A percentile compares a stretch with the other conserved stretches of the same genome.
Conservation (phyloP, 2,797 vertebrate species). For the Sebastes paucispinis region DNA sequence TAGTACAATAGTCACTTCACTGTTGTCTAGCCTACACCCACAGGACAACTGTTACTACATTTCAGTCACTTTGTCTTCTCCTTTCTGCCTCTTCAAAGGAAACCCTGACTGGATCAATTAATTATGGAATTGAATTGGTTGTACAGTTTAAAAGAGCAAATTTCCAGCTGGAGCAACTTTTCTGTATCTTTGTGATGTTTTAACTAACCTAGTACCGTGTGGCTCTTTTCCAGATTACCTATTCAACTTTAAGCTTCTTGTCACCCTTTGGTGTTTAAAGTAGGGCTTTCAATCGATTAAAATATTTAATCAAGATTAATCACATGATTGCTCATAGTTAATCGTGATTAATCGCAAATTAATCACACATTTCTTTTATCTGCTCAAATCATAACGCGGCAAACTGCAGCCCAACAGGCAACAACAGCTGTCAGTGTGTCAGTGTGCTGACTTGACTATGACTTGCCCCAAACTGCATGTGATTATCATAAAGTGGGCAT, state of each 20-base stretch:
- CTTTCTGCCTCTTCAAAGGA: constrained; percentile 21
- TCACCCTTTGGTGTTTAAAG: constrained; percentile 4
- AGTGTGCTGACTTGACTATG: too few relatives aligned
- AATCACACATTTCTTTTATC: too few relatives aligned
- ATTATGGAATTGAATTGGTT: neutral
- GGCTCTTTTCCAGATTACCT: neutral
- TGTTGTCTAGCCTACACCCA: constrained; percentile 54
- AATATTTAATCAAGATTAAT: too few relatives aligned
- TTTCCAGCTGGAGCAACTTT: neutral
- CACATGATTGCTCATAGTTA: too few relatives aligned
- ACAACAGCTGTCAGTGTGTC: too few relatives aligned
- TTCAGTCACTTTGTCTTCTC: constrained; percentile 18
- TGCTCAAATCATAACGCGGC: too few relatives aligned
- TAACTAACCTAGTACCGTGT: neutral
- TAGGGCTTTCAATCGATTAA: too few relatives aligned
- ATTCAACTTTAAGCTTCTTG: neutral
- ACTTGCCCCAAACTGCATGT: too few relatives aligned
- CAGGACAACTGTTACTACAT: constrained; percentile 54
- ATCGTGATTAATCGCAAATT: too few relatives aligned
- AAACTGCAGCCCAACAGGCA: too few relatives aligned
- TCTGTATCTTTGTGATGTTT: neutral
- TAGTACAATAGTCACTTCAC: constrained; percentile 41
- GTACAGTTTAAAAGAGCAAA: neutral
- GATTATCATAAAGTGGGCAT: too few relatives aligned
- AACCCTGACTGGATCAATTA: neutral